Conservation (phyloP, 2,888 invertebrate genomes). For the Andrena bucephala region DNA sequence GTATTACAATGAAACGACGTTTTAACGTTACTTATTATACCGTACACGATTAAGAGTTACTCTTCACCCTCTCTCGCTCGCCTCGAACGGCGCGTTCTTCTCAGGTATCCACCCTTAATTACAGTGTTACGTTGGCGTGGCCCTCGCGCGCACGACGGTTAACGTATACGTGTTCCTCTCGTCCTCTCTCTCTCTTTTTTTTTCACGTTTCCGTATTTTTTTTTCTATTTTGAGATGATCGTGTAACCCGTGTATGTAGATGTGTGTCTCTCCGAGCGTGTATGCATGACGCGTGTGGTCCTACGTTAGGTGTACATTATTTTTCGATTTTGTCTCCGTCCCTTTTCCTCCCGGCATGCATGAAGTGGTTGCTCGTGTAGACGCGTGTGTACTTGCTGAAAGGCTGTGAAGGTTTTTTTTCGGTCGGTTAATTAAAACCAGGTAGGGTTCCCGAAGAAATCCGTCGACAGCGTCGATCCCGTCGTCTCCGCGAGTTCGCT, state of each 20-base stretch:
- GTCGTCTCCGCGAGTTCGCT: conserved; percentile 31
- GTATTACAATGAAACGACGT: conserved; percentile 66
- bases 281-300: background rate
- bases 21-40: conserved; percentile 56
- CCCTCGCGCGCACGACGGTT: conserved; percentile 40
- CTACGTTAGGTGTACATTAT: conserved; percentile 35
- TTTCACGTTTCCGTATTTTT: conserved; percentile 10
- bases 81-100: background rate
- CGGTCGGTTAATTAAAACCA: conserved; percentile 65
- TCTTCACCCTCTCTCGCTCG: conserved; percentile 13
- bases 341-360: background rate
- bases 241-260: conserved; percentile 22
- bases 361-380: conserved; percentile 7
- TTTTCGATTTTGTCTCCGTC: conserved; percentile 9
- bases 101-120: conserved; percentile 67
- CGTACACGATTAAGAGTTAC: conserved; percentile 64
- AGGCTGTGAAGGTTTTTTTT: conserved; percentile 41
- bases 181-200: background rate
- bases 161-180: conserved; percentile 50
- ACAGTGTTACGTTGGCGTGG: conserved; percentile 65
- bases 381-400: conserved; percentile 25
- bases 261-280: conserved; percentile 26
- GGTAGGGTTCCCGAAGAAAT: conserved; percentile 58
- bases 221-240: background rate
- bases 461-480: conserved; percentile 37